Evolutionary conservation across 2,888 invertebrate species (phyloP), one percentile per base, ranked within the genome.

Genomic region (Tillus elongatus): DNA sequence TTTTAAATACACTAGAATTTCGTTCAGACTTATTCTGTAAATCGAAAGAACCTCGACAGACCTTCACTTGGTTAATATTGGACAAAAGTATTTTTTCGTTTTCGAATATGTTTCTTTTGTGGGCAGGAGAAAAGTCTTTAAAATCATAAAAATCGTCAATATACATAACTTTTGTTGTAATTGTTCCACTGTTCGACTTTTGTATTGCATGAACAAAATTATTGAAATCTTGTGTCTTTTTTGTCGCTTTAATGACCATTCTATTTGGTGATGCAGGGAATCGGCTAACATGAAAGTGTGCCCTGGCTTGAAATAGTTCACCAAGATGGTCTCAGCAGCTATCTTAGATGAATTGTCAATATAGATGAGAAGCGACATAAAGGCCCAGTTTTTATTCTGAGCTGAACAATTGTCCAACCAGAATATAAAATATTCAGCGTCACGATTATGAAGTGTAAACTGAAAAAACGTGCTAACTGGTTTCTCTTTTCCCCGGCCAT

Each of bases 251-350:
- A 32, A 11, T 32, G 32, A 15, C 13, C n/a, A n/a, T n/a, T n/a
- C n/a, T n/a, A n/a, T n/a, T n/a, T n/a, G n/a, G n/a, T n/a, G n/a
- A n/a, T n/a, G n/a, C n/a, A n/a, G n/a, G n/a, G n/a, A n/a, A n/a
- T n/a, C n/a, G n/a, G n/a, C n/a, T n/a, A n/a, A n/a, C n/a, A n/a
- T n/a, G n/a, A n/a, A n/a, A n/a, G n/a, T n/a, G n/a, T n/a, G n/a
- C n/a, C n/a, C n/a, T n/a, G 35, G 29, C 19, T 35, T 30, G 15
- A 35, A 35, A 13, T 35, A 35, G 12, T 35, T 35, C n/a, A 35
- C 9, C 12, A 13, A 10, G 3, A 35, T 13, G 15, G n/a, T n/a
- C 12, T 9, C 4, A 8, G 15, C 9, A n/a, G n/a, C n/a, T n/a
- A n/a, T n/a, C n/a, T n/a, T n/a, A n/a, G n/a, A n/a, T n/a, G n/a